Evolutionary conservation across 2,113 vertebrate species (phyloP).

Genomic region (Odocoileus virginianus): DNA sequence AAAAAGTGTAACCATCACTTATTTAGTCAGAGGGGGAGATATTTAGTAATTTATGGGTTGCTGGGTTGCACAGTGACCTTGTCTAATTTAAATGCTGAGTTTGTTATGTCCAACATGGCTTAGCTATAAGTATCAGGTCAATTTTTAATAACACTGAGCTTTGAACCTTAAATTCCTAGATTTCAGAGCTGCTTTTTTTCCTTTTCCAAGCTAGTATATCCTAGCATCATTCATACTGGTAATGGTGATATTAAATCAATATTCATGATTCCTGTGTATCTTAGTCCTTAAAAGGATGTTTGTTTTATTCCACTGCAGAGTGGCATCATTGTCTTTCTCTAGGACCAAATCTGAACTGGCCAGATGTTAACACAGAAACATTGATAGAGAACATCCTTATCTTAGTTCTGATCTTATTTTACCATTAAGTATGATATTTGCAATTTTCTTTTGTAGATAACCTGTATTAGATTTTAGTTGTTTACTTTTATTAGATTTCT

Average conservation of each 20-base stretch:
- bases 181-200: background rate
- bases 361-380: background rate
- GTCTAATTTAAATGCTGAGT: background rate
- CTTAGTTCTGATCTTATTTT: slow-evolving; percentile 7
- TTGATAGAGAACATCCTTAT: background rate
- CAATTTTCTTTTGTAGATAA: background rate
- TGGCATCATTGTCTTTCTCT: background rate
- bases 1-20: background rate
- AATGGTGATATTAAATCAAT: background rate
- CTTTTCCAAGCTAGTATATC: background rate
- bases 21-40: background rate
- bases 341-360: background rate
- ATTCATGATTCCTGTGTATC: background rate
- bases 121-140: background rate
- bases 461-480: background rate
- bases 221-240: background rate
- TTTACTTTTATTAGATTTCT: background rate
- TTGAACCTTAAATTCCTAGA: background rate
- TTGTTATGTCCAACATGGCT: background rate
- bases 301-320: background rate
- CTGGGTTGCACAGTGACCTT: background rate
- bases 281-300: background rate
- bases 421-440: background rate
- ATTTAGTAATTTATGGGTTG: background rate
- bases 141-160: background rate